phyloP scores from a whole-genome alignment of 1,140 invertebrate species.

The Zelostemma sp. region DNA sequence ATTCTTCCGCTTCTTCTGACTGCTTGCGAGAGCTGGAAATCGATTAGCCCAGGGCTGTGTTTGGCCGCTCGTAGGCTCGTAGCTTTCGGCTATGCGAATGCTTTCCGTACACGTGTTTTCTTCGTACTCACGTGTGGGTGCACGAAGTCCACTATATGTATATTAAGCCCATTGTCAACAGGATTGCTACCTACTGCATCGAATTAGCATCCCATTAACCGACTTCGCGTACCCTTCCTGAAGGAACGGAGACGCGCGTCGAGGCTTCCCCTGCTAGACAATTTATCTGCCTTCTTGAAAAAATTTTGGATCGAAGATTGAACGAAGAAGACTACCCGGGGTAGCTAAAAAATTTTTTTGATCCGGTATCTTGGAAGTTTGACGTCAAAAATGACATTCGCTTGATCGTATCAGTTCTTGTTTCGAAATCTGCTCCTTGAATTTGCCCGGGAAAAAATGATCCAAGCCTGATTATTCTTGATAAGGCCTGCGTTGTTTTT shows the following conservation, averaged over 20 bases:
- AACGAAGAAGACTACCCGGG: too few species aligned
- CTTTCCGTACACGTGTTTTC: constrained; percentile 11
- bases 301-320: too few species aligned
- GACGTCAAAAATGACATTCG: too few species aligned
- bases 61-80: constrained; percentile 7
- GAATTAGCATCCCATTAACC: constrained; percentile 42
- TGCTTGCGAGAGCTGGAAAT: constrained; percentile 16
- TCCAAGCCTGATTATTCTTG: too few species aligned
- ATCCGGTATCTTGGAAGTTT: too few species aligned
- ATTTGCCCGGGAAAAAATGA: too few species aligned
- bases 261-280: constrained; percentile 4
- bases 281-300: constrained; percentile 10
- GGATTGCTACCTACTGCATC: constrained; percentile 35
- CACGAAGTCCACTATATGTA: constrained; percentile 29
- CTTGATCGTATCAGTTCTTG: too few species aligned
- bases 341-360: too few species aligned
- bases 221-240: constrained; percentile 29
- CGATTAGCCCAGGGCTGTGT: constrained; percentile 4
- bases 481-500: too few species aligned
- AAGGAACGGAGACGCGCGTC: constrained; percentile 14
- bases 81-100: background rate
- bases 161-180: constrained; percentile 41
- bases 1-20: constrained; percentile 3
- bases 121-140: constrained; percentile 21
- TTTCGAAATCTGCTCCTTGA: too few species aligned